phyloP scores from a whole-genome alignment of 2,113 vertebrate species.

The Dasyprocta punctata region DNA sequence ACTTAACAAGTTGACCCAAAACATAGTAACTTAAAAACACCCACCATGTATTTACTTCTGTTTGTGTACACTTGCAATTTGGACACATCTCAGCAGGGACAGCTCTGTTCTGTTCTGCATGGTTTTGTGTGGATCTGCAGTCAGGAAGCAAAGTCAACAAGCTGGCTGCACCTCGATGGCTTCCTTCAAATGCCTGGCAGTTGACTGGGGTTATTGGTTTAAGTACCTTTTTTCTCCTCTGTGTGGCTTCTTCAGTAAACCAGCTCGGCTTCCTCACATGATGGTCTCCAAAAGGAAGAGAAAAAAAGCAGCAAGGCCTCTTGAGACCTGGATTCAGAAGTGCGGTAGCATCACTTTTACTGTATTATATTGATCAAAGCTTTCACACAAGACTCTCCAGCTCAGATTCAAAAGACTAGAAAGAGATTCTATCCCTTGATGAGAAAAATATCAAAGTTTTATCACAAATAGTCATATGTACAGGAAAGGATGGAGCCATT shows the following conservation, averaged over 20 bases:
- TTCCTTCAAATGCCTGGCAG: background rate
- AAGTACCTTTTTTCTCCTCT: background rate
- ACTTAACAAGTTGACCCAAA: constrained; percentile 8
- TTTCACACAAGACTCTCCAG: background rate
- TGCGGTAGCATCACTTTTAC: background rate
- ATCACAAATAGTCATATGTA: background rate
- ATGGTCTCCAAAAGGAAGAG: constrained; percentile 9
- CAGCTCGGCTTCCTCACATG: background rate
- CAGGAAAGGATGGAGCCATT: background rate
- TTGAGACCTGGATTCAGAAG: background rate
- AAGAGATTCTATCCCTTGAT: background rate
- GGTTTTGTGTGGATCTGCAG: background rate
- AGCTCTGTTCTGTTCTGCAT: background rate
- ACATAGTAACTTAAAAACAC: background rate
- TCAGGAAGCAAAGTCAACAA: background rate
- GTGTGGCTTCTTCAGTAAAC: background rate
- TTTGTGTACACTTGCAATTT: background rate
- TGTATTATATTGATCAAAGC: background rate
- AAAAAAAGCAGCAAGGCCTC: background rate
- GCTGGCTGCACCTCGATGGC: background rate
- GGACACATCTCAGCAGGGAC: background rate
- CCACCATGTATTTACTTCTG: background rate
- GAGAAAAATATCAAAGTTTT: background rate
- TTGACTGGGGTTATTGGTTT: background rate
- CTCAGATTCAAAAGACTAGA: constrained; percentile 16